Percentiles rank a stretch among this genome's conserved stretches.
Conservation (phyloP, 2,888 invertebrate genomes). For the Corythucha ciliata region DNA sequence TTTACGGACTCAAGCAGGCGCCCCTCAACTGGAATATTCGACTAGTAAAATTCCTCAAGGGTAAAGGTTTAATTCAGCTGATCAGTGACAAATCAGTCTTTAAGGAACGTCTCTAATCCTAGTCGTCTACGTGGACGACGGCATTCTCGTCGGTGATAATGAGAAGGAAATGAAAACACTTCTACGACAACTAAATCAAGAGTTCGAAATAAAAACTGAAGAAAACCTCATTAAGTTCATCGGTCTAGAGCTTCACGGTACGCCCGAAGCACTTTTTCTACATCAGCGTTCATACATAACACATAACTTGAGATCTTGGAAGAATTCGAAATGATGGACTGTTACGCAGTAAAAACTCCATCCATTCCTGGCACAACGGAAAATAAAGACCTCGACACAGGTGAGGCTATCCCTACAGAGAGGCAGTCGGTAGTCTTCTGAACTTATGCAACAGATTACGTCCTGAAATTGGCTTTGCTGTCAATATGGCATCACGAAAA, state of each 20-base stretch:
- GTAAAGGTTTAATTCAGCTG: slow-evolving; percentile 16
- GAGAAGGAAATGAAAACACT: slow-evolving; percentile 25
- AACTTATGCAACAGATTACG: slow-evolving; percentile 28
- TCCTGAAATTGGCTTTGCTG: slow-evolving; percentile 27
- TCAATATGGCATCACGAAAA: slow-evolving; percentile 28
- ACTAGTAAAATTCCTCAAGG: slow-evolving; percentile 19
- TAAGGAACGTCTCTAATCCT: slow-evolving; percentile 12
- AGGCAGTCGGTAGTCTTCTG: slow-evolving; percentile 30
- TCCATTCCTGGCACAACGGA: slow-evolving; percentile 7
- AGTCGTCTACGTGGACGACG: slow-evolving; percentile 27
- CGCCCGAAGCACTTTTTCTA: slow-evolving; percentile 18
- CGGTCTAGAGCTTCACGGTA: slow-evolving; percentile 27
- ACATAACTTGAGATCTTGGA: slow-evolving; percentile 25
- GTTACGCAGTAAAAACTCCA: slow-evolving; percentile 22
- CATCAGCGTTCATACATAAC: slow-evolving; percentile 26
- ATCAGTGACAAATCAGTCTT: slow-evolving; percentile 26
- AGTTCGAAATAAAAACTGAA: slow-evolving; percentile 32
- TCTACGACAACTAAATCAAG: slow-evolving; percentile 25
- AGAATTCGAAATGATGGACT: slow-evolving; percentile 28
- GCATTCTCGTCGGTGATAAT: slow-evolving; percentile 19
- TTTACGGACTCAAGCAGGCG: slow-evolving; percentile 28
- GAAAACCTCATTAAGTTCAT: slow-evolving; percentile 26
- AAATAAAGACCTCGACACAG: not conserved
- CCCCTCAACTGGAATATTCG: slow-evolving; percentile 26
- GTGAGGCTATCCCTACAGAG: slow-evolving; percentile 27